Conservation (phyloP, 2,888 invertebrate species). For the Agrotis clavis region DNA sequence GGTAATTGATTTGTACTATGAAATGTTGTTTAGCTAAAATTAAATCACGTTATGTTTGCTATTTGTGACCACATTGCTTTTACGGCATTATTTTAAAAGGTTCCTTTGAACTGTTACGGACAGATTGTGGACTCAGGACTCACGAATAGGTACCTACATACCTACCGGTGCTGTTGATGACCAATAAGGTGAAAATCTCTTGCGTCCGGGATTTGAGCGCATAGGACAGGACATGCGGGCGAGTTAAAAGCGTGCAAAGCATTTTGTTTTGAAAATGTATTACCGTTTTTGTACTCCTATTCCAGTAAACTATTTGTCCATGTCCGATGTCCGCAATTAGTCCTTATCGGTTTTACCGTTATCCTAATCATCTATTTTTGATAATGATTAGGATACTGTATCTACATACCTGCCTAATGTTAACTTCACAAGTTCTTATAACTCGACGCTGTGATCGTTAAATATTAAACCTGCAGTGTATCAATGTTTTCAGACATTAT, state of each 20-base stretch:
- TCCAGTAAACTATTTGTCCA: too few relatives aligned
- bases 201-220: not conserved
- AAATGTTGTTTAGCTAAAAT: constrained; percentile 74
- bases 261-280: not conserved
- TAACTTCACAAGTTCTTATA: constrained; percentile 22
- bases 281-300: not conserved
- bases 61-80: constrained; percentile 30
- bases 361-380: constrained; percentile 28
- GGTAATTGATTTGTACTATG: constrained; percentile 65
- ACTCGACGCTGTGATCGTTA: constrained; percentile 38
- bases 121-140: not conserved
- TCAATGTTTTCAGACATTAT: constrained; percentile 2
- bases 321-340: not conserved
- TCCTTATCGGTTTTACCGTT: constrained; percentile 10
- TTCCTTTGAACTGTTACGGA: not conserved
- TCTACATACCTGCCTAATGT: constrained; percentile 13
- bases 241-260: not conserved
- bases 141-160: too few relatives aligned
- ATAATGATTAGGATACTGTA: constrained; percentile 10
- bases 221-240: too few relatives aligned
- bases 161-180: not conserved
- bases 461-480: constrained; percentile 17
- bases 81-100: constrained; percentile 27
- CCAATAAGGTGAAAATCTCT: not conserved
- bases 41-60: constrained; percentile 28